Base-by-base conservation (phyloP, 2,113 vertebrate genomes). In the Brachypteracias leptosomus region DNA sequence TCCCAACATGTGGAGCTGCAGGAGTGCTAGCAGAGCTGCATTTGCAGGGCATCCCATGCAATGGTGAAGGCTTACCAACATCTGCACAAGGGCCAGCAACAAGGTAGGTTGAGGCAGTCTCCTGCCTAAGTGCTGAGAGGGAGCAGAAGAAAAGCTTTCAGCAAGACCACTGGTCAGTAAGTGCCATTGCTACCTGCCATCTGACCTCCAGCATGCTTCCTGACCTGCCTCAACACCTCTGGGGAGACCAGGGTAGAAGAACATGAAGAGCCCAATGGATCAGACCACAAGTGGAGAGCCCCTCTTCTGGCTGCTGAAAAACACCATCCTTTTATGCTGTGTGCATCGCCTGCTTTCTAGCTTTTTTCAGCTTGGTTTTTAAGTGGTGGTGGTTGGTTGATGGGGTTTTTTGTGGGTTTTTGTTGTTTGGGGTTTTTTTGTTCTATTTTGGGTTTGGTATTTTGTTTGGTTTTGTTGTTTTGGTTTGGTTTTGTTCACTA, bases 1-100 rank as follows among this genome's bases (percentile, higher is more conserved):
- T 10, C 36, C 33, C 36, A 38, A 15, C 0, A 2, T 0, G 3
- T 0, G 4, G 26, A 78, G 42, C 26, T 49, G 26, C 55, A 44
- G 33, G 21, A 66, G 31, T 3, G 1, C 13, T 14, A 10, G 10
- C 57, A 71, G 46, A 57, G 38, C 24, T 59, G 51, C 25, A 13
- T 7, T 47, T 47, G 59, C 28, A 40, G 40, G 31, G 22, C 1
- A 1, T 29, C 31, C 52, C 0, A 0, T 33, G 40, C 0, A 0
- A 46, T 0, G 0, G 11, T 1, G 0, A 44, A 9, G 2, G 46
- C 15, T 63, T 38, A 54, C 29, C 51, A 31, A 36, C 18, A 35
- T 3, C 70, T 49, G 46, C 33, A 19, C 25, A 31, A 57, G 19
- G 12, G 20, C 0, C 36, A 28, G 16, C 46, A 61, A 13, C 0